These are phyloP conservation scores for Tringa solitaria DNA, from an alignment of 2,113 vertebrate genomes.

Conservation along the genomic window DNA sequence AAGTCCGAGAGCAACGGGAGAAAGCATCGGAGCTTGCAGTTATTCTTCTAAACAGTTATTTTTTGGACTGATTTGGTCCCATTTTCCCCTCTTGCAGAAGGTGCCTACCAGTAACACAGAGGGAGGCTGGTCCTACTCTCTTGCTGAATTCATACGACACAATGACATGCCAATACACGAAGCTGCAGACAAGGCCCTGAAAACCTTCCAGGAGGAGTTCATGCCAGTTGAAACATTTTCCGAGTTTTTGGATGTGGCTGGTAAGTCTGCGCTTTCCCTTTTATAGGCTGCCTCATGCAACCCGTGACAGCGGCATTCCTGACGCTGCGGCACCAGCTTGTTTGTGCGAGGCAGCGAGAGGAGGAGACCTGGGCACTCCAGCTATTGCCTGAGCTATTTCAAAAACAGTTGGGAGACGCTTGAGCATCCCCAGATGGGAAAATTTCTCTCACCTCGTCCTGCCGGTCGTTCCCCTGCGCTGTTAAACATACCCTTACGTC, in stretches of 20 bases:
- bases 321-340: not conserved
- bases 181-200: constrained; percentile 91
- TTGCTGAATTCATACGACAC: constrained; percentile 95
- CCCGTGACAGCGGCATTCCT: not conserved
- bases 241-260: constrained; percentile 92
- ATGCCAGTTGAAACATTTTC: constrained; percentile 96
- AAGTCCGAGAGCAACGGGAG: not conserved
- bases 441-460: not conserved
- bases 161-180: constrained; percentile 99
- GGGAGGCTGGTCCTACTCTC: constrained; percentile 98
- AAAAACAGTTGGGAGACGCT: not conserved
- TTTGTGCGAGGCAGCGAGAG: not conserved
- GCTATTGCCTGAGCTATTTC: not conserved
- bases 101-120: constrained; percentile 98
- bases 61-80: not conserved
- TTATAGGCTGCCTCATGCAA: not conserved
- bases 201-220: constrained; percentile 97
- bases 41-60: rapidly evolving
- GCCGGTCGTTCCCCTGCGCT: not conserved
- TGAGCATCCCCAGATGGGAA: constrained; percentile 4
- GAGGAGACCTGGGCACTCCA: not conserved
- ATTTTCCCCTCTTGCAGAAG: constrained; percentile 76
- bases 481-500: not conserved
- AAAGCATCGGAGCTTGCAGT: not conserved
- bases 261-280: constrained; percentile 75